Evolutionary conservation across 2,888 invertebrate genomes (phyloP).

Genomic region (Oxycera nigricornis): DNA sequence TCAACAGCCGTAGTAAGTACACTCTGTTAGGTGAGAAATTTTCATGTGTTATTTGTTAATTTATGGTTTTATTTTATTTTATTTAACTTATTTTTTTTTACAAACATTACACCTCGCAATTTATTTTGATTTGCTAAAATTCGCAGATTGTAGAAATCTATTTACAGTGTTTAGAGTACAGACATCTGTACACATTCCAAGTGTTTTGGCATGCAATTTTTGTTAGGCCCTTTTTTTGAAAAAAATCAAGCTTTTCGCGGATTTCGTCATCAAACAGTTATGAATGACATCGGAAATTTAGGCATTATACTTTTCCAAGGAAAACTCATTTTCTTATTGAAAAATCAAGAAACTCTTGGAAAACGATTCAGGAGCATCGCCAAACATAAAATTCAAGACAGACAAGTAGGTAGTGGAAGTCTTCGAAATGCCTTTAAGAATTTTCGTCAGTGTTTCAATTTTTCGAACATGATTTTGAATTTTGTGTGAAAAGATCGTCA

Average conservation of each 20-base stretch:
- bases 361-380: no score
- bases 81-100: constrained; percentile 3
- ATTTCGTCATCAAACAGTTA: no score
- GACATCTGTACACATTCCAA: not conserved
- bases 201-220: not conserved
- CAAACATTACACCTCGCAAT: not conserved
- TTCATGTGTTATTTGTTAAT: constrained; percentile 19
- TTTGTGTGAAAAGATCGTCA: not conserved
- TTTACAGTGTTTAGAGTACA: constrained; percentile 25
- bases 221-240: constrained; percentile 20
- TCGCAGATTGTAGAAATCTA: constrained; percentile 33
- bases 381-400: no score
- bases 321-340: no score
- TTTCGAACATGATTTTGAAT: not conserved
- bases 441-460: not conserved
- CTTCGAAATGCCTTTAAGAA: no score
- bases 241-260: no score
- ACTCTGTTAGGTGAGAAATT: constrained; percentile 47
- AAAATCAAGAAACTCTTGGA: no score
- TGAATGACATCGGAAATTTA: no score
- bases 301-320: no score
- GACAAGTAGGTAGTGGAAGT: no score
- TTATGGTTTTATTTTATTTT: not conserved
- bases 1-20: constrained; percentile 49
- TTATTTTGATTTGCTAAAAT: constrained; percentile 13